Evolutionary conservation across 2,888 invertebrate species (phyloP).

Genomic region (Nomada flava): DNA sequence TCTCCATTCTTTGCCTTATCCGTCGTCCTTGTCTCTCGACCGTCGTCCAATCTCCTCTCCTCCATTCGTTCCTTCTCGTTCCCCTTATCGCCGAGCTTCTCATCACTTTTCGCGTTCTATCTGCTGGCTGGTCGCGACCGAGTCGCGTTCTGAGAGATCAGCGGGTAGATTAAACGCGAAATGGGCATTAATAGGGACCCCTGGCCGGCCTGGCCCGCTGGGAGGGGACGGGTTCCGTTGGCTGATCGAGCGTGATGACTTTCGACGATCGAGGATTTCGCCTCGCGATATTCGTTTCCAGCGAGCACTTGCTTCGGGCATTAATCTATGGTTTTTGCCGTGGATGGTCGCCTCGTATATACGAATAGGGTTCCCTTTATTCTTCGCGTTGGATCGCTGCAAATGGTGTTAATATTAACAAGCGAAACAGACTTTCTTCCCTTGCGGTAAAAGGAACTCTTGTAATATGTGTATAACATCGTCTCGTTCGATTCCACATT

Average conservation of each 20-base stretch:
- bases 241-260: constrained; percentile 27
- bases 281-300: no score
- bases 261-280: constrained; percentile 12
- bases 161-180: constrained; percentile 53
- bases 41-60: constrained; percentile 28
- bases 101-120: constrained; percentile 69
- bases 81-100: constrained; percentile 60
- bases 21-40: constrained; percentile 34
- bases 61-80: constrained; percentile 22
- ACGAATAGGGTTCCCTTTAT: no score
- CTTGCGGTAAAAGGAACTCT: no score
- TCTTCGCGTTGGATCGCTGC: no score
- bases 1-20: constrained; percentile 27
- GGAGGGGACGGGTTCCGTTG: constrained; percentile 14
- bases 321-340: not conserved
- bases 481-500: no score
- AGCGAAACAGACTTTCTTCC: no score
- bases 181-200: constrained; percentile 58
- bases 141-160: constrained; percentile 54
- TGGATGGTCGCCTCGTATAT: no score
- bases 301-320: not conserved
- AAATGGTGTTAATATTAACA: no score
- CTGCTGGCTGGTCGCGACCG: constrained; percentile 26
- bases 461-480: no score
- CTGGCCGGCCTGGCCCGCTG: not conserved